Conservation (phyloP, 1,140 invertebrate species). For the Zaprionus ghesquierei region DNA sequence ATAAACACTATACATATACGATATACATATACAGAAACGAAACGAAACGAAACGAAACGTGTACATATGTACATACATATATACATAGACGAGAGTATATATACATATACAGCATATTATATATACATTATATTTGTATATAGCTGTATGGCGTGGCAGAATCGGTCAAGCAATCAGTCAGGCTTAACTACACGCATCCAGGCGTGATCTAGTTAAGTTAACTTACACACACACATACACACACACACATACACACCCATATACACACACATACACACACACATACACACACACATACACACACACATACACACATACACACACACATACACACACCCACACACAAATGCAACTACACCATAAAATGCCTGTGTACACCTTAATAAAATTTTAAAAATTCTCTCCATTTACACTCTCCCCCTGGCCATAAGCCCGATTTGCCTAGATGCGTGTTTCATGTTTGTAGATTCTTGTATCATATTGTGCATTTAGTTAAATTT, state of each 20-base stretch:
- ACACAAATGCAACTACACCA: too few species aligned
- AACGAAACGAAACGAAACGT: slow-evolving; percentile 21
- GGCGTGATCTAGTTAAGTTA: slow-evolving; percentile 35
- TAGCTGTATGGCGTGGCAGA: slow-evolving; percentile 5
- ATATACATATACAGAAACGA: slow-evolving; percentile 63
- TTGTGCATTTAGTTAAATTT: slow-evolving; percentile 75
- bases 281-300: slow-evolving; percentile 18
- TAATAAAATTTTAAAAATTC: slow-evolving; percentile 35
- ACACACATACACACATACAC: neutral
- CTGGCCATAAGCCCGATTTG: slow-evolving; percentile 22
- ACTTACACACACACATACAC: slow-evolving; percentile 9
- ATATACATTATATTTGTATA: slow-evolving; percentile 35
- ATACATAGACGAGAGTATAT: slow-evolving; percentile 30
- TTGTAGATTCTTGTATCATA: slow-evolving; percentile 55
- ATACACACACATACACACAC: slow-evolving; percentile 17
- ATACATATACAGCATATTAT: slow-evolving; percentile 33
- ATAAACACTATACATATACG: slow-evolving; percentile 67
- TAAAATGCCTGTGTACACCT: slow-evolving; percentile 46
- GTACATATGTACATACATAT: slow-evolving; percentile 32
- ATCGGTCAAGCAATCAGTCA: slow-evolving; percentile 46
- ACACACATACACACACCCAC: slow-evolving; percentile 24
- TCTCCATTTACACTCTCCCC: slow-evolving; percentile 36
- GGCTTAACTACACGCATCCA: slow-evolving; percentile 20
- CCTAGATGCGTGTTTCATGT: slow-evolving; percentile 42
- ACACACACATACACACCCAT: slow-evolving; percentile 9